Evolutionary conservation across 2,797 vertebrate species (phyloP).

Genomic region (Malacoctenus gilli): DNA sequence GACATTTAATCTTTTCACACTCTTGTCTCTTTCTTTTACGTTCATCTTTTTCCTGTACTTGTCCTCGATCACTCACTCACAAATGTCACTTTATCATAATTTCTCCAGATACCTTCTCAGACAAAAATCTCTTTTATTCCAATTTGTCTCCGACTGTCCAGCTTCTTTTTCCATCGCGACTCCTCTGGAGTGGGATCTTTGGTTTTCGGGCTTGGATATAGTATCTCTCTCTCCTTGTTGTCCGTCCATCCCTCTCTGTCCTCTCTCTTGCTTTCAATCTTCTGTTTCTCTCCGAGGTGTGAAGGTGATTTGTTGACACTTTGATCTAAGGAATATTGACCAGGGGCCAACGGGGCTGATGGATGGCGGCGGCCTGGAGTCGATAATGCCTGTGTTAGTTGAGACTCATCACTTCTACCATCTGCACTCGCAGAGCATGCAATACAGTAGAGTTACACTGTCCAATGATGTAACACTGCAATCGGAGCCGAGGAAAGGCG

Average conservation of each 20-base stretch:
- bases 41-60: conserved; percentile 14
- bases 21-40: conserved; percentile 10
- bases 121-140: conserved; percentile 20
- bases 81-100: conserved; percentile 45
- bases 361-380: conserved; percentile 63
- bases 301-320: conserved; percentile 78
- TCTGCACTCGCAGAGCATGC: conserved; percentile 8
- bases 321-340: conserved; percentile 77
- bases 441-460: conserved; percentile 12
- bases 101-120: conserved; percentile 9
- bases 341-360: conserved; percentile 69
- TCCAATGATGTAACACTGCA: conserved; percentile 18
- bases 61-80: conserved; percentile 15
- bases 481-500: conserved; percentile 14
- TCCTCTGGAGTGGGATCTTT: conserved; percentile 2
- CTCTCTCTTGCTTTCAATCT: conserved; percentile 25
- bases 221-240: conserved; percentile 4
- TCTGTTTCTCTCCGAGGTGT: conserved; percentile 47
- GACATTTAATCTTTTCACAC: conserved; percentile 34
- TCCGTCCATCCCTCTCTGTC: conserved; percentile 4
- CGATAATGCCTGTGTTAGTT: conserved; percentile 69
- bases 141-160: conserved; percentile 9
- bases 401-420: conserved; percentile 47
- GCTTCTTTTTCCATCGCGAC: background rate
- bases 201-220: background rate